Base-by-base conservation (phyloP, 2,888 invertebrate species). In the Leptinotarsa peninsularis region DNA sequence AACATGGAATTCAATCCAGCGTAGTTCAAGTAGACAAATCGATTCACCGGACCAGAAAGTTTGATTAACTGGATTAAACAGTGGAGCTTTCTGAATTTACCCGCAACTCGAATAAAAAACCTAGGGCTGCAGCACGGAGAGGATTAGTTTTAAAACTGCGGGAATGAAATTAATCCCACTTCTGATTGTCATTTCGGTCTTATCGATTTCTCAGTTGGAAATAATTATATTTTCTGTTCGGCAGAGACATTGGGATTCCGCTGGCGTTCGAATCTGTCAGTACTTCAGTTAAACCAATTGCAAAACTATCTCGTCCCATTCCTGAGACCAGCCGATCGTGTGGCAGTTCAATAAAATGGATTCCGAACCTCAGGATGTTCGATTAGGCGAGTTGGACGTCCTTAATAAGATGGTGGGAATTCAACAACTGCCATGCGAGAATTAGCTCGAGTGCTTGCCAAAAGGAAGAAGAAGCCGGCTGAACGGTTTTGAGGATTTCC, bases 261-360 rank as follows among this genome's bases (percentile, higher is more conserved):
- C 27, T 33, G 17, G 5, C 3, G 33, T 17, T 63, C 63, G 33
- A 63, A 63, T 33, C 63, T 63, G 63, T 63, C 63, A 63, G n/a
- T 21, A 58, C 43, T 63, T 33, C 43, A n/a, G 43, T 33, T 63
- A 63, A 63, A 63, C 63, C 63, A 63, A 63, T 63, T 63, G 63
- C 63, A 33, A 18, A 63, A 63, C 63, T 69, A 58, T 33, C 33
- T 33, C 33, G 33, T 70, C 69, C 69, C 43, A 70, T 56, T 70
- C 43, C 60, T 70, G 60, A 60, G 58, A 58, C 18, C 18, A 14
- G 49, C 68, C 21, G 56, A 21, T 58, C 60, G 70, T 58, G 70
- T 43, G 58, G 18, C n/a, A 67, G 71, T 74, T 71, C 60, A 74
- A 71, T 71, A 71, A 71, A 74, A 74, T 67, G 67, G 54, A 74